phyloP scores from a whole-genome alignment of 2,113 vertebrate species.

The Sakesphorus luctuosus region DNA sequence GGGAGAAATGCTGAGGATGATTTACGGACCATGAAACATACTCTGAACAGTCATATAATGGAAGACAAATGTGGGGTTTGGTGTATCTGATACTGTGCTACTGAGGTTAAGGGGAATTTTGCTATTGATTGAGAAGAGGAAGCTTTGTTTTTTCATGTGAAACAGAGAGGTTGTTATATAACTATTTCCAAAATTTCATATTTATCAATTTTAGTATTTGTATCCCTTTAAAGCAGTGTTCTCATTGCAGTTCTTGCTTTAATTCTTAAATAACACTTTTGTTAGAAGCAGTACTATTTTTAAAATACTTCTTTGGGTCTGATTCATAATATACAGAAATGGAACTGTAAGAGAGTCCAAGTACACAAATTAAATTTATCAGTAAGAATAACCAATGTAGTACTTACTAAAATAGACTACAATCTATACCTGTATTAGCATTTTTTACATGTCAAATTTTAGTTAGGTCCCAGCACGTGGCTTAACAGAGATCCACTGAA shows the following conservation, averaged over 20 bases:
- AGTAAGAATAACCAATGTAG: neutral
- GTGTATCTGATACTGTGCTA: neutral
- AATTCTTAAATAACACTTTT: neutral
- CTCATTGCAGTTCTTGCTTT: neutral
- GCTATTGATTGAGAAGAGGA: neutral
- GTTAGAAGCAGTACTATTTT: neutral
- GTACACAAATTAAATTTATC: neutral
- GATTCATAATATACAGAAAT: neutral
- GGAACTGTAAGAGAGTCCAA: neutral
- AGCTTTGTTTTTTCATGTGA: neutral
- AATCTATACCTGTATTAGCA: neutral
- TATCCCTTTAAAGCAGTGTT: neutral
- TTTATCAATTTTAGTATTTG: neutral
- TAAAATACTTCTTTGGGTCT: neutral
- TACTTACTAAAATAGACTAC: neutral
- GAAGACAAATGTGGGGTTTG: neutral
- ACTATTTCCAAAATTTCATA: neutral
- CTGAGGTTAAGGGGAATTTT: neutral
- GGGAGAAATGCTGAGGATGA: neutral
- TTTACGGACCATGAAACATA: neutral
- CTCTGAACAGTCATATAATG: neutral
- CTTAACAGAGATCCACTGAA: neutral
- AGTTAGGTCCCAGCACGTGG: neutral
- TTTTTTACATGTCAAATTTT: neutral
- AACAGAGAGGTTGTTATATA: neutral